These are phyloP conservation scores for Ochlodes sylvanus DNA, from an alignment of 2,888 invertebrate species.

Conservation along the genomic window DNA sequence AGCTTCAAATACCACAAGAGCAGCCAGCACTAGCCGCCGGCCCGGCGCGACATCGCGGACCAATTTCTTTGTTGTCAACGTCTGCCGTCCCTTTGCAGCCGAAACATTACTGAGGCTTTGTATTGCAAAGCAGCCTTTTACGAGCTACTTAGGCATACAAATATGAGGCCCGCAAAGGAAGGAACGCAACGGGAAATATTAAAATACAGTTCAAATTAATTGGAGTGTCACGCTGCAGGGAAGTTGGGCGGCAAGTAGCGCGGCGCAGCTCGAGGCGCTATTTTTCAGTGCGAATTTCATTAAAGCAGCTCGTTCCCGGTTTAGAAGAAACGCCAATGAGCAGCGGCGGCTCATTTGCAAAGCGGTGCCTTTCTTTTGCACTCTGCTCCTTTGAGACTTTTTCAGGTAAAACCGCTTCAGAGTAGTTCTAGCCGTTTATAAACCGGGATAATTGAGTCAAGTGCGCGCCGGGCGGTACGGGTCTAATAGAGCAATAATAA, in stretches of 20 bases:
- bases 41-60: background rate
- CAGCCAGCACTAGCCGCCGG: background rate
- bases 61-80: constrained; percentile 1
- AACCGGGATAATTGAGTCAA: constrained; percentile 6
- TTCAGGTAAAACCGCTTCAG: constrained; percentile 17
- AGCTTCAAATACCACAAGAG: background rate
- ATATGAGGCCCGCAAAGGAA: constrained; percentile 15
- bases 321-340: constrained; percentile 23
- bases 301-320: constrained; percentile 15
- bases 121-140: constrained; percentile 8
- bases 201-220: constrained; percentile 32
- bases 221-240: constrained; percentile 24
- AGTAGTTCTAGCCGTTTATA: constrained; percentile 5
- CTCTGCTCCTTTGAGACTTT: constrained; percentile 26
- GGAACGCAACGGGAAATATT: constrained; percentile 17
- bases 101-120: constrained; percentile 11
- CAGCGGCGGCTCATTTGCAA: constrained; percentile 20
- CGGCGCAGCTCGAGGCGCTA: background rate
- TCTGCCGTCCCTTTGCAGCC: background rate
- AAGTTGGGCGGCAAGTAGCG: constrained; percentile 10
- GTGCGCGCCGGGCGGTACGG: background rate
- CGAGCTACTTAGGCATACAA: constrained; percentile 15
- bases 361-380: constrained; percentile 23
- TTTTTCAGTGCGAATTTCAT: constrained; percentile 29
- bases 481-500: background rate